These are phyloP conservation scores for Calycopis cecrops DNA, from an alignment of 1,140 invertebrate genomes.

Conservation along the genomic window DNA sequence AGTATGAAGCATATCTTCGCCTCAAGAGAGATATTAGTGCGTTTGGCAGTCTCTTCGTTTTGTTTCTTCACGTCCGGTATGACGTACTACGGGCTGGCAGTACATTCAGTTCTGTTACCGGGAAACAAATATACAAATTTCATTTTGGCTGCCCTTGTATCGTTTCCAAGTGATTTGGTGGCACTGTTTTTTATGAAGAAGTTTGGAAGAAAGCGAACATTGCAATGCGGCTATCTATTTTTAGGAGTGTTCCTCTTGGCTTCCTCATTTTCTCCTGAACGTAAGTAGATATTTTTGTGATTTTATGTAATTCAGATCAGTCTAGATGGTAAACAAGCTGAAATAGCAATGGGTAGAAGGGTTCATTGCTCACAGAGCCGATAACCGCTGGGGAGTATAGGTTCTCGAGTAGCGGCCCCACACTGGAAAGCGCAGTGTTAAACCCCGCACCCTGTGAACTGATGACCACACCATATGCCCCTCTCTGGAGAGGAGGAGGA, in stretches of 20 bases:
- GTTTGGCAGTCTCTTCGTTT: conserved; percentile 62
- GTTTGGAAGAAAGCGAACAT: conserved; percentile 76
- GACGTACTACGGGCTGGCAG: conserved; percentile 85
- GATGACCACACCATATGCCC: too few species aligned
- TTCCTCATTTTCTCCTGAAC: conserved; percentile 34
- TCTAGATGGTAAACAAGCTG: too few species aligned
- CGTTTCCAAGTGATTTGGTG: conserved; percentile 81
- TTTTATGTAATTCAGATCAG: too few species aligned
- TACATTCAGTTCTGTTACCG: conserved; percentile 83
- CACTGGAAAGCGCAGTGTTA: too few species aligned
- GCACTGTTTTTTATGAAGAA: conserved; percentile 77
- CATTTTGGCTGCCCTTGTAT: conserved; percentile 77
- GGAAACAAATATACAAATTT: conserved; percentile 82
- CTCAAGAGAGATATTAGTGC: conserved; percentile 46
- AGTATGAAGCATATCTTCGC: conserved; percentile 37
- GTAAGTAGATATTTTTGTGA: conserved; percentile 44
- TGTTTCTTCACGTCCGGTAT: conserved; percentile 81
- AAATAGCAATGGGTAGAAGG: too few species aligned
- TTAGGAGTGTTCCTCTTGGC: conserved; percentile 65
- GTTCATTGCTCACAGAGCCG: too few species aligned
- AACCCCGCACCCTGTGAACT: too few species aligned
- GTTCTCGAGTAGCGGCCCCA: too few species aligned
- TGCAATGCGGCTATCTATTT: conserved; percentile 75
- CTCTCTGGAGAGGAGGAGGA: too few species aligned
- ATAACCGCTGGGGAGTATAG: too few species aligned